These are phyloP conservation scores for Agapostemon virescens DNA, from an alignment of 2,888 invertebrate genomes.

Conservation along the genomic window DNA sequence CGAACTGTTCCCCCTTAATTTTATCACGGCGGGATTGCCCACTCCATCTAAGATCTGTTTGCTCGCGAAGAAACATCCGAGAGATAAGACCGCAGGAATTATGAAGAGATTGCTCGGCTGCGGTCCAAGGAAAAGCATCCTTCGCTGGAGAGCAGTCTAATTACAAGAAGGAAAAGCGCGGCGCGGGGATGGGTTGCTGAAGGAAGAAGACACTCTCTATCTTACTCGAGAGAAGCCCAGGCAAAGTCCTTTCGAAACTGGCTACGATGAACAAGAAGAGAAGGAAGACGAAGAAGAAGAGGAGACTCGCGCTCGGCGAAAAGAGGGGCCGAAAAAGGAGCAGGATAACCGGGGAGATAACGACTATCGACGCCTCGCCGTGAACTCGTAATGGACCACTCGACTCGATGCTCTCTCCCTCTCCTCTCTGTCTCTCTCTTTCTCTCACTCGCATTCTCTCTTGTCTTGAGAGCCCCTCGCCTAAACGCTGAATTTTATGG, in stretches of 20 bases:
- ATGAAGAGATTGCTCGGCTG: conserved; percentile 60
- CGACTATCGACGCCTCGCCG: conserved; percentile 71
- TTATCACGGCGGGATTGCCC: conserved; percentile 60
- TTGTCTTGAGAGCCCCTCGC: conserved; percentile 20
- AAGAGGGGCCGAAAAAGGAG: conserved; percentile 31
- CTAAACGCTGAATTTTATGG: conserved; percentile 49
- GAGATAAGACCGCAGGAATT: conserved; percentile 65
- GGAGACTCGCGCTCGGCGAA: conserved; percentile 2
- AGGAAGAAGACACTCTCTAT: conserved; percentile 17
- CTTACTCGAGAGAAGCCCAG: background rate
- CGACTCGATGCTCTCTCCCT: conserved; percentile 24
- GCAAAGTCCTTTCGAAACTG: conserved; percentile 28
- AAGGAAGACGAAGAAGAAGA: conserved; percentile 6
- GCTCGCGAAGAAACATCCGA: conserved; percentile 58
- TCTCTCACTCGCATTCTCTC: too few relatives aligned
- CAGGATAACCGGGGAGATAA: conserved; percentile 65
- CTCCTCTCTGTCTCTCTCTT: background rate
- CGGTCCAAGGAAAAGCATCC: conserved; percentile 57
- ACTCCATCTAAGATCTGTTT: conserved; percentile 59
- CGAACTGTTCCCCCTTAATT: conserved; percentile 64
- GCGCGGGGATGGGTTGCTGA: background rate
- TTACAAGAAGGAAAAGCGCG: conserved; percentile 43
- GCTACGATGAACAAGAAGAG: background rate
- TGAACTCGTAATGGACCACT: conserved; percentile 67
- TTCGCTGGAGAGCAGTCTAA: conserved; percentile 56